These are phyloP conservation scores for Hemistola chrysoprasaria DNA, from an alignment of 2,888 invertebrate genomes.

Conservation along the genomic window DNA sequence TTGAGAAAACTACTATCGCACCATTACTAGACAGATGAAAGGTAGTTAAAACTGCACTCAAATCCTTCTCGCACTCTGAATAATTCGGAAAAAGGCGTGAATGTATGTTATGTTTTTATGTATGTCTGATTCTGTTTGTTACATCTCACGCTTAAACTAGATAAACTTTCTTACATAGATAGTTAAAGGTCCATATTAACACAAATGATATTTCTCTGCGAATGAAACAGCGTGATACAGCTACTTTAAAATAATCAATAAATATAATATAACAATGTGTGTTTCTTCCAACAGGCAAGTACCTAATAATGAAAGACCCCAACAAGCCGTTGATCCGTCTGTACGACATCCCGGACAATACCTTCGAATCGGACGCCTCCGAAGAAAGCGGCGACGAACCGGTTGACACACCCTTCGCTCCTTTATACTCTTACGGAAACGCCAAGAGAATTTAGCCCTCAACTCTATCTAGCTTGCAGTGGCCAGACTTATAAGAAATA, in stretches of 20 bases:
- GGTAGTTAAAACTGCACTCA: too few species aligned
- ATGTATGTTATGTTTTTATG: too few species aligned
- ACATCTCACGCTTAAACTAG: too few species aligned
- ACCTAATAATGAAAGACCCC: constrained; percentile 99
- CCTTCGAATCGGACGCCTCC: constrained; percentile 98
- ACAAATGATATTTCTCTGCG: too few species aligned
- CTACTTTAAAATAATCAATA: too few species aligned
- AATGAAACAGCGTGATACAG: too few species aligned
- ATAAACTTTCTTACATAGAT: not conserved
- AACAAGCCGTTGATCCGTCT: constrained; percentile 99
- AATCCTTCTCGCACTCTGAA: too few species aligned
- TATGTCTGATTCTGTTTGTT: too few species aligned
- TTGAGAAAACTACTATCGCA: too few species aligned
- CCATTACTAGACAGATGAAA: too few species aligned
- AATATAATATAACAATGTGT: not conserved
- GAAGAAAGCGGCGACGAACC: constrained; percentile 90
- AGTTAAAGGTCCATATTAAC: too few species aligned
- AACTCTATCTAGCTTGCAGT: constrained; percentile 4
- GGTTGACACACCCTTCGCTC: constrained; percentile 74
- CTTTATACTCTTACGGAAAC: constrained; percentile 76
- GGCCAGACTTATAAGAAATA: constrained; percentile 2
- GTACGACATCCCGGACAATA: constrained; percentile 99
- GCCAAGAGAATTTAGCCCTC: constrained; percentile 65
- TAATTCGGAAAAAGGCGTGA: too few species aligned
- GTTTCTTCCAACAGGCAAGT: constrained; percentile 81